Conservation (phyloP, 1,140 invertebrate species). For the Drosophila cardini region DNA sequence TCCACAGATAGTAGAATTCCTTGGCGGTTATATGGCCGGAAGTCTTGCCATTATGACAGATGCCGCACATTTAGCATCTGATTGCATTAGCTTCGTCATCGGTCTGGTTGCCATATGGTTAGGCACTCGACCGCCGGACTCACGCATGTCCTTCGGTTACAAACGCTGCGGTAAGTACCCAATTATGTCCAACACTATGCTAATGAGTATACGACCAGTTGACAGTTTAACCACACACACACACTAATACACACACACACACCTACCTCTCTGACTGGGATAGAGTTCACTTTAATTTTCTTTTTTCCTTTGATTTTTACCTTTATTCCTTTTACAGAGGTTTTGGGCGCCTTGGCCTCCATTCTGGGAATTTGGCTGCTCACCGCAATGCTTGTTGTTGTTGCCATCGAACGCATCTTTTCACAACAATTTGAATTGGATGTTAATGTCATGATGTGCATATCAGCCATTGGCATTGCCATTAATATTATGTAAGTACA, state of each 20-base stretch:
- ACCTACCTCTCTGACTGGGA: background rate
- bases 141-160: conserved; percentile 92
- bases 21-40: conserved; percentile 91
- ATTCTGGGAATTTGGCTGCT: conserved; percentile 93
- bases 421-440: conserved; percentile 91
- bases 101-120: conserved; percentile 91
- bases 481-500: conserved; percentile 93
- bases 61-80: conserved; percentile 93
- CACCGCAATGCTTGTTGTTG: conserved; percentile 93
- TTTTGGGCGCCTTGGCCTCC: conserved; percentile 88
- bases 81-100: conserved; percentile 93
- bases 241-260: background rate
- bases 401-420: conserved; percentile 91
- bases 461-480: conserved; percentile 91
- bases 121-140: conserved; percentile 88
- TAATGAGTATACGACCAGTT: conserved; percentile 54
- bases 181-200: conserved; percentile 63
- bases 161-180: conserved; percentile 88
- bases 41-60: conserved; percentile 94
- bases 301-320: background rate
- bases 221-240: conserved; percentile 21
- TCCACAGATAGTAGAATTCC: conserved; percentile 88
- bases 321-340: no score
- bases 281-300: no score
- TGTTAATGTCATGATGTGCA: conserved; percentile 93